phyloP scores from a whole-genome alignment of 2,888 invertebrate species.

The Drosophila dives region DNA sequence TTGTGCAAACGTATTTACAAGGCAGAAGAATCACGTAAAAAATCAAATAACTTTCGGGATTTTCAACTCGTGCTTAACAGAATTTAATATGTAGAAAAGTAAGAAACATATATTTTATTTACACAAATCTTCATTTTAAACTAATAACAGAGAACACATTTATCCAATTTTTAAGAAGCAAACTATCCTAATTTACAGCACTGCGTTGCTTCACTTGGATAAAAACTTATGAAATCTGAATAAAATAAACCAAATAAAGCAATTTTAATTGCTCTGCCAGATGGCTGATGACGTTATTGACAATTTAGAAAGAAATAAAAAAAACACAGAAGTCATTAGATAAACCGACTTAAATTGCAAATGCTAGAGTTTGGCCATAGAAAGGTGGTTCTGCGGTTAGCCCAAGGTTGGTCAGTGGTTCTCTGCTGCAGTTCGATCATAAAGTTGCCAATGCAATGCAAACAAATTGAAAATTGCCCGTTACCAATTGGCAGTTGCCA shows the following conservation, averaged over 20 bases:
- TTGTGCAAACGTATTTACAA: neutral
- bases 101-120: neutral
- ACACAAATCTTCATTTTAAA: neutral
- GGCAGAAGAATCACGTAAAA: neutral
- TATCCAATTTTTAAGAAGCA: neutral
- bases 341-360: conserved; percentile 47
- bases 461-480: conserved; percentile 71
- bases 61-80: neutral
- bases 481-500: conserved; percentile 35
- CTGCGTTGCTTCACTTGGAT: neutral
- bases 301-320: neutral
- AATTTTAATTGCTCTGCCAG: neutral
- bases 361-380: conserved; percentile 12
- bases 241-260: neutral
- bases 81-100: neutral
- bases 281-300: neutral
- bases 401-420: conserved; percentile 23
- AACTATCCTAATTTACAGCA: neutral
- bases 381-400: neutral
- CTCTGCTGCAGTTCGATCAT: conserved; percentile 40
- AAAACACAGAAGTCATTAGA: conserved; percentile 5
- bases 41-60: neutral
- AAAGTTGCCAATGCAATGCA: conserved; percentile 51
- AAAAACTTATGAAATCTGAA: neutral
- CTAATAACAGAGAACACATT: neutral